Base-by-base conservation (phyloP, 2,888 invertebrate species). In the Drosophila neonasuta region DNA sequence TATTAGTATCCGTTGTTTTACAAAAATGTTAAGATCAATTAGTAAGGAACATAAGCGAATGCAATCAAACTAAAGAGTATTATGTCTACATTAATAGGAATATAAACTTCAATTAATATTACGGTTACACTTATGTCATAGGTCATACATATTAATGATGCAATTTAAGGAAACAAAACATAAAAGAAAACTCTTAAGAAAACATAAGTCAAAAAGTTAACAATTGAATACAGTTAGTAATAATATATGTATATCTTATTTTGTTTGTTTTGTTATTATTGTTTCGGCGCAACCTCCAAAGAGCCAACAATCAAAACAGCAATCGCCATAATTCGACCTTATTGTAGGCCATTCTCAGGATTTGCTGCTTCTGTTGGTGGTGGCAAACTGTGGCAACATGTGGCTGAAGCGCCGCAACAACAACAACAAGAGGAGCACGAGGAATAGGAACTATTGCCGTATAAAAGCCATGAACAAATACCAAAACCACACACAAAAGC, bases 401-500 rank as follows among this genome's bases (percentile, higher is more conserved):
- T 39, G 68, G 63, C 65, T 51, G 68, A 59, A 30, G 73, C 68
- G 64, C 67, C 75, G 68, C 79, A 74, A 69, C 82, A 84, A 74
- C 80, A 70, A 75, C 80, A 86, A 75, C 81, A 77, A 45, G 63
- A 72, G 50, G 67, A 34, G 24, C 45, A 56, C 10, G 24, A 29
- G 46, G 13, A 85, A 75, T 79, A 74, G 45, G 68, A 78, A 64
- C 73, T 81, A 57, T 87, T 79, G 79, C 86, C 79, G 71, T 85
- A 84, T 77, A 89, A 88, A 89, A 90, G 89, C 90, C 90, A 90
- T 86, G 88, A 88, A 89, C 90, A 90, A 85, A 90, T 83, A 89
- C 90, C 90, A 87, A 90, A 90, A 90, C 90, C 90, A 90, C 90
- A 90, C 79, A 90, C 77, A 89, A 89, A 90, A 89, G 89, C 89